These are phyloP conservation scores for Tarsius wallacei DNA, from an alignment of 2,797 vertebrate species.

Conservation along the genomic window DNA sequence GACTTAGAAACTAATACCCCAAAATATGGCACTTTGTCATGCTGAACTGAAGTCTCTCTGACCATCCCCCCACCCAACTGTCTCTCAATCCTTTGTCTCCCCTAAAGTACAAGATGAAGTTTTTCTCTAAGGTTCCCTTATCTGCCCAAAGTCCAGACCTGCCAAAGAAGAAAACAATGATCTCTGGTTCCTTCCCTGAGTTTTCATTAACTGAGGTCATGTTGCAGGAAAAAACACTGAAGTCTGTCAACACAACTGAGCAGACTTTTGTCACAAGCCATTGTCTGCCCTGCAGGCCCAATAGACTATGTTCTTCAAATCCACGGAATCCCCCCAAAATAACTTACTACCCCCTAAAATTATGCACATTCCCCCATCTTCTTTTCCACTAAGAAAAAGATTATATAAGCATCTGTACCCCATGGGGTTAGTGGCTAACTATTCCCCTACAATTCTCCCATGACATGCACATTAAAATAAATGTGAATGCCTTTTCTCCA, in stretches of 20 bases:
- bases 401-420: neutral
- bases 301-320: neutral
- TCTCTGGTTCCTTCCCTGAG: neutral
- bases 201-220: neutral
- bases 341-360: neutral
- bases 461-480: neutral
- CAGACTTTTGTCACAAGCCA: neutral
- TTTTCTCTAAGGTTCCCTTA: neutral
- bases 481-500: neutral
- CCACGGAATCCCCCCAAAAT: neutral
- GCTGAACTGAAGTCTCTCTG: neutral
- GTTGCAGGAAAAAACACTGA: neutral
- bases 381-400: neutral
- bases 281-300: neutral
- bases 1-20: neutral
- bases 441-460: neutral
- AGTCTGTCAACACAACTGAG: neutral
- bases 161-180: neutral
- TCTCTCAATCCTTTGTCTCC: neutral
- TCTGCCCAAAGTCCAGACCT: neutral
- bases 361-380: neutral
- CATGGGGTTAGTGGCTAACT: neutral
- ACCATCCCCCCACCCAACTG: neutral
- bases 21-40: neutral
- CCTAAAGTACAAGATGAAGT: neutral